Evolutionary conservation across 2,113 vertebrate genomes (phyloP).

Genomic region (Limnothrissa miodon): DNA sequence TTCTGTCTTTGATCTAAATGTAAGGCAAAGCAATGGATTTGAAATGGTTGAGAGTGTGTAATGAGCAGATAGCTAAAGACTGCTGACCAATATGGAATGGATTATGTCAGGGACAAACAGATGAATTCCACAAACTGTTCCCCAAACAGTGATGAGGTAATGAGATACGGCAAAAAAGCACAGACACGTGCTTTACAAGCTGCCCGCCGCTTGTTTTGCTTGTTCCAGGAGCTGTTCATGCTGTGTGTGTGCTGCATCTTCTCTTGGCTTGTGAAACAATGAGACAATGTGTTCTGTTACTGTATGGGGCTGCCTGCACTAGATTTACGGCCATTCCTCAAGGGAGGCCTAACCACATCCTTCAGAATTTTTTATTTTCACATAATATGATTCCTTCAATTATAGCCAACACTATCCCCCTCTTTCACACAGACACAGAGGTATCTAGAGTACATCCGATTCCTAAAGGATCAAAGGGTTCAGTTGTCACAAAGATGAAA

Average conservation of each 20-base stretch:
- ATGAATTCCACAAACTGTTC: background rate
- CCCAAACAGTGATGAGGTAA: background rate
- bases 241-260: background rate
- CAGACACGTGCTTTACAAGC: background rate
- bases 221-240: background rate
- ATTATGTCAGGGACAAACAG: background rate
- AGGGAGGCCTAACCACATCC: conserved; percentile 10
- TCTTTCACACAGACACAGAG: background rate
- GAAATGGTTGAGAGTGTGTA: background rate
- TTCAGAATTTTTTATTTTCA: conserved; percentile 9
- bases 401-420: background rate
- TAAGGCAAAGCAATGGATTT: background rate
- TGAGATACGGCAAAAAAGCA: background rate
- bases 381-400: conserved; percentile 8
- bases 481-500: no score
- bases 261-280: background rate
- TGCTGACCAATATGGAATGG: background rate
- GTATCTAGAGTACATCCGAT: background rate
- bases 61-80: background rate
- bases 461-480: background rate
- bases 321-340: conserved; percentile 1
- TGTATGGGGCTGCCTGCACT: background rate
- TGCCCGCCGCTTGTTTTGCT: background rate
- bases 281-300: background rate
- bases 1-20: background rate